Conservation (phyloP, 2,113 vertebrate genomes). For the Tachycineta bicolor region DNA sequence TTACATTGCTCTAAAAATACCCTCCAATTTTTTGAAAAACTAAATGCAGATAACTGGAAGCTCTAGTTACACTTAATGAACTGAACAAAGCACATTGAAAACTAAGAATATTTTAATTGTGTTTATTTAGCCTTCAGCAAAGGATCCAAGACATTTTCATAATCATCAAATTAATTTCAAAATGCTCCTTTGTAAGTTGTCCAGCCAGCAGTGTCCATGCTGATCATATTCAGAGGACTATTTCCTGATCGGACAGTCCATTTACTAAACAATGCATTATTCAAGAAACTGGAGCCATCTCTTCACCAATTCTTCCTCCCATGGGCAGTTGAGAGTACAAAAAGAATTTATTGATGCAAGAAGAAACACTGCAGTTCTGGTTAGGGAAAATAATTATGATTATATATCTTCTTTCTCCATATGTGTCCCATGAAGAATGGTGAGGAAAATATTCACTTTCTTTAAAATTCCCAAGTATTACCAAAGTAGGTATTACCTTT, state of each 20-base stretch:
- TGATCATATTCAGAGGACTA: not conserved
- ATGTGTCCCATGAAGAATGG: not conserved
- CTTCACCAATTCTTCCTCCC: slow-evolving; percentile 4
- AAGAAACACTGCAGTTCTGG: not conserved
- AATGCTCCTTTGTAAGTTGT: slow-evolving; percentile 44
- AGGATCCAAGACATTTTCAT: slow-evolving; percentile 63
- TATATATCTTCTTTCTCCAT: not conserved
- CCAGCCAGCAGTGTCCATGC: slow-evolving; percentile 21
- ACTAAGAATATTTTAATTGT: slow-evolving; percentile 74
- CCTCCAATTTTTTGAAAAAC: slow-evolving; percentile 55
- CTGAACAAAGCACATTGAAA: slow-evolving; percentile 69
- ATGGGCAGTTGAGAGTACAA: not conserved
- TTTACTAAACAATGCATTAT: slow-evolving; percentile 9
- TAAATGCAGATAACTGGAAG: slow-evolving; percentile 65
- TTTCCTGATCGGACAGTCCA: slow-evolving; percentile 4
- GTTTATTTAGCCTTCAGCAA: slow-evolving; percentile 76
- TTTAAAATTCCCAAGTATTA: not conserved
- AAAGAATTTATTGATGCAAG: not conserved
- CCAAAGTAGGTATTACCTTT: not conserved
- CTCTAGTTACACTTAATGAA: slow-evolving; percentile 73
- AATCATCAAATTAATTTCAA: slow-evolving; percentile 68
- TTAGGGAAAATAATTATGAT: not conserved
- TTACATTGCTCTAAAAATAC: slow-evolving; percentile 71
- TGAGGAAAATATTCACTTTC: not conserved
- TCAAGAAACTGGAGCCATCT: slow-evolving; percentile 6